Evolutionary conservation across 2,888 invertebrate genomes (phyloP), one percentile per base, ranked within the genome.

Genomic region (Enchytraeus crypticus): DNA sequence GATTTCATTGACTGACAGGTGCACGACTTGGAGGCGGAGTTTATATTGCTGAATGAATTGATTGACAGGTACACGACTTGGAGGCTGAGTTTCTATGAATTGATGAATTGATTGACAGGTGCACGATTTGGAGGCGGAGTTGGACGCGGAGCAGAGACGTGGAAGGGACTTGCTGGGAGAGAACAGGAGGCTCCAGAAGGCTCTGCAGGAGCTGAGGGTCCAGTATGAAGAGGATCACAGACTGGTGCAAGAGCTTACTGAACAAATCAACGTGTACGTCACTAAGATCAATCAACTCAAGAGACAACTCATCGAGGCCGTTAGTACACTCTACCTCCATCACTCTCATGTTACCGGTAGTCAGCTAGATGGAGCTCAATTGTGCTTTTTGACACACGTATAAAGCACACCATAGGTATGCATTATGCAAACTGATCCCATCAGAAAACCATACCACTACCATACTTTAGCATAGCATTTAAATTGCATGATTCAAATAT

Each of bases 41-140:
- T 78, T n/a, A n/a, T n/a, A n/a, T n/a, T n/a, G n/a, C n/a, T n/a
- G n/a, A n/a, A n/a, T n/a, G n/a, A n/a, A n/a, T n/a, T n/a, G n/a
- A n/a, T 76, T 68, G 74, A 38, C 76, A 76, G 64, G 77, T 77
- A 69, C 75, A 76, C 68, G 77, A 78, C 68, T 73, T 78, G n/a
- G 78, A 78, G 71, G 68, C 77, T 49, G 78, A 78, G 67, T 75
- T 78, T n/a, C n/a, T n/a, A n/a, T n/a, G n/a, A n/a, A n/a, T n/a
- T n/a, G n/a, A n/a, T n/a, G n/a, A n/a, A n/a, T n/a, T n/a, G n/a
- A n/a, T 76, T n/a, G n/a, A n/a, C 64, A 77, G 76, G 71, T 79
- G 58, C 75, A 77, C 63, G 79, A 79, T 60, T 66, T 79, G 57
- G 79, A 79, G 64, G 72, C 72, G 30, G 79, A 79, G 62, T 63